These are phyloP conservation scores for Lymantria monacha DNA, from an alignment of 2,888 invertebrate genomes.

Conservation along the genomic window DNA sequence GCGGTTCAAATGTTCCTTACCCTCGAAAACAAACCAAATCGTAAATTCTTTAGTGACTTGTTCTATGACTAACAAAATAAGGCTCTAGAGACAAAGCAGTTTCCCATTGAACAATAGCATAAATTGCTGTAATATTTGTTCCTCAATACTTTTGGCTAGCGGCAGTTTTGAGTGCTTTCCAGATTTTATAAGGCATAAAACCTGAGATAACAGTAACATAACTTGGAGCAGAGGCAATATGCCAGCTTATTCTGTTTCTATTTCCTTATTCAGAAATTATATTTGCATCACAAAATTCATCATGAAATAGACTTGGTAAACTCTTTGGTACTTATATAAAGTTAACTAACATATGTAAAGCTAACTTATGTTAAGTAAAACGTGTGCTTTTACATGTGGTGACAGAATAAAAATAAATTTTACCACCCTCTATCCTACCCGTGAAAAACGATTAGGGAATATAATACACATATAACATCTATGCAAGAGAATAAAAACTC, in stretches of 20 bases:
- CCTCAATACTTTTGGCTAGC: neutral
- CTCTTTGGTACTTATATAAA: too few species aligned
- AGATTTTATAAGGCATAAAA: conserved; percentile 47
- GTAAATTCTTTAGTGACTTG: neutral
- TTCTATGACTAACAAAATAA: neutral
- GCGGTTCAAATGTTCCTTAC: neutral
- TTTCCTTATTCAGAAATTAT: neutral
- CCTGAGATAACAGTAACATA: neutral
- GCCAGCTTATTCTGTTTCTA: neutral
- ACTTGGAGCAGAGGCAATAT: neutral
- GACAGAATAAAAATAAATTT: too few species aligned
- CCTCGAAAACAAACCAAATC: neutral
- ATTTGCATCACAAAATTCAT: too few species aligned
- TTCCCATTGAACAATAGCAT: conserved; percentile 19
- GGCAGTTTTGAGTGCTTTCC: conserved; percentile 15
- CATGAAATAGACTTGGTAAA: too few species aligned
- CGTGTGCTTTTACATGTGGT: too few species aligned
- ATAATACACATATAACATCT: too few species aligned
- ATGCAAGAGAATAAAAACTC: too few species aligned
- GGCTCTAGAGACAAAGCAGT: neutral
- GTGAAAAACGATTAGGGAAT: too few species aligned
- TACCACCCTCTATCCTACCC: too few species aligned
- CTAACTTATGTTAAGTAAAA: too few species aligned
- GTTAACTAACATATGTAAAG: too few species aligned
- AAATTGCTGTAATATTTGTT: neutral